Evolutionary conservation across 2,797 vertebrate species (phyloP).

Genomic region (Apodemus agrarius): DNA sequence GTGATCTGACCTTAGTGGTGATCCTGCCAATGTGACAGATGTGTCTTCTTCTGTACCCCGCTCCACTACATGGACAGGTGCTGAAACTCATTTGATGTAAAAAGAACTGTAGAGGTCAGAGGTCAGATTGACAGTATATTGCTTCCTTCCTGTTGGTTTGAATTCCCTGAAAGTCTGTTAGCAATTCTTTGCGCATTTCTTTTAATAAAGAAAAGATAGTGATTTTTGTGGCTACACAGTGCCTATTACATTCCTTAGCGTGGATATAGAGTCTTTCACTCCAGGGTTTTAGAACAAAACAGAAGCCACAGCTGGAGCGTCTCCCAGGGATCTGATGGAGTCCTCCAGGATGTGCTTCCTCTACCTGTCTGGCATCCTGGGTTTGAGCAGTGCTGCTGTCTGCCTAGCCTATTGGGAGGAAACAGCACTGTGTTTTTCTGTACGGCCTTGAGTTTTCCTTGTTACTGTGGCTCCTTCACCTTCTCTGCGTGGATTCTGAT

Average conservation of each 20-base stretch:
- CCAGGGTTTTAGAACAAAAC: not conserved
- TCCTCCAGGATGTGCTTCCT: not conserved
- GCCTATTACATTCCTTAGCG: not conserved
- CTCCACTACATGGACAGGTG: not conserved
- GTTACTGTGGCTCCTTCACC: not conserved
- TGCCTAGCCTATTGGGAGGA: not conserved
- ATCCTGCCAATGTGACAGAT: not conserved
- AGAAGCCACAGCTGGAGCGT: not conserved
- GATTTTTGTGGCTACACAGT: not conserved
- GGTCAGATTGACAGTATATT: not conserved
- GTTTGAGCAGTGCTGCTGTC: not conserved
- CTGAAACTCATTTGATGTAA: not conserved
- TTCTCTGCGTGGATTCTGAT: fast-evolving
- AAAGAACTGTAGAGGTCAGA: not conserved
- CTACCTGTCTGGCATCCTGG: not conserved
- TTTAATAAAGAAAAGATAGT: not conserved
- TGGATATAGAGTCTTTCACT: not conserved
- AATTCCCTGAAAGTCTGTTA: not conserved
- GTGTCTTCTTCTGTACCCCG: not conserved
- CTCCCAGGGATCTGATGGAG: fast-evolving
- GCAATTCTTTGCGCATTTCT: not conserved
- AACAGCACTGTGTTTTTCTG: not conserved
- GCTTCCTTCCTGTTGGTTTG: not conserved
- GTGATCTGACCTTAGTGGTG: not conserved
- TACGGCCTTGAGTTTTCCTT: not conserved